Conservation (phyloP, 2,888 invertebrate genomes). For the Agriotes lineatus region DNA sequence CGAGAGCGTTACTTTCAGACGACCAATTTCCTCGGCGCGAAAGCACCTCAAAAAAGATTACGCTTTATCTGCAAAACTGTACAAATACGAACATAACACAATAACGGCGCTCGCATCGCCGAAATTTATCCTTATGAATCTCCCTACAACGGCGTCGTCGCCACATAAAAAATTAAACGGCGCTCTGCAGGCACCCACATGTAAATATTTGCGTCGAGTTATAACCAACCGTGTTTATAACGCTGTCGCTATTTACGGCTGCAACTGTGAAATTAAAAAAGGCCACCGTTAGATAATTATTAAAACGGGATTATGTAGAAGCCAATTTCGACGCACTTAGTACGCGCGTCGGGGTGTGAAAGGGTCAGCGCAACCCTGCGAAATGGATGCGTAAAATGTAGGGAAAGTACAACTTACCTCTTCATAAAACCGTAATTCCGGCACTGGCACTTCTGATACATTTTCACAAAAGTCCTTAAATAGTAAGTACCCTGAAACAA, state of each 20-base stretch:
- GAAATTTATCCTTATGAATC: background rate
- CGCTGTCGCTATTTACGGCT: background rate
- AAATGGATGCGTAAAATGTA: slow-evolving; percentile 9
- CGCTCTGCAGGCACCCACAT: background rate
- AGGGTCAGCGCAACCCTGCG: background rate
- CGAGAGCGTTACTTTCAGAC: background rate
- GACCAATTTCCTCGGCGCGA: slow-evolving; percentile 1
- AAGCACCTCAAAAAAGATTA: slow-evolving; percentile 7
- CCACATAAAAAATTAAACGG: background rate
- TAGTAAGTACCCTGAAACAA: slow-evolving; percentile 93
- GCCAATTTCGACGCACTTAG: background rate
- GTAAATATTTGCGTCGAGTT: background rate
- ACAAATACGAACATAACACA: background rate
- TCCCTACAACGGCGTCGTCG: background rate
- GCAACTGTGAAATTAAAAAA: background rate
- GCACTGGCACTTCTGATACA: slow-evolving; percentile 94
- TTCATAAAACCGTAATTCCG: slow-evolving; percentile 99
- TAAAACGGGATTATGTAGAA: background rate
- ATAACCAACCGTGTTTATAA: background rate
- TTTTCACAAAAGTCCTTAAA: slow-evolving; percentile 99
- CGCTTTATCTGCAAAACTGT: background rate
- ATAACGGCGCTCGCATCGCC: background rate
- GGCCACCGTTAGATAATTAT: background rate
- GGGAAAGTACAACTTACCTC: slow-evolving; percentile 78
- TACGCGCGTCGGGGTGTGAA: background rate